Percentiles rank a stretch among this genome's conserved stretches.
These are phyloP conservation scores for Peromyscus attwateri DNA, from an alignment of 2,797 vertebrate genomes.

Conservation along the genomic window DNA sequence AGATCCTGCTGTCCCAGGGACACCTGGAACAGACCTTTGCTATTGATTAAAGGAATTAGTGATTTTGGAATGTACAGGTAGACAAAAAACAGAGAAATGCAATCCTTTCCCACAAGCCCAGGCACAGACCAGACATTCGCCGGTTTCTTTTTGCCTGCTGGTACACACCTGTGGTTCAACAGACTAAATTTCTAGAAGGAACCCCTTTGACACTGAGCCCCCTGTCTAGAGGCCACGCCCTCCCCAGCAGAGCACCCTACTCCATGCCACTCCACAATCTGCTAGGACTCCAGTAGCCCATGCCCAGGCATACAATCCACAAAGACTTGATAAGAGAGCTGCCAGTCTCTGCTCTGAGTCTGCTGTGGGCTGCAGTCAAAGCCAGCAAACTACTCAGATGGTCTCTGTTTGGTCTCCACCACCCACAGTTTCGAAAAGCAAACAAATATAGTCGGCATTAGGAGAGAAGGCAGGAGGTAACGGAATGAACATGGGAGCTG, in stretches of 20 bases:
- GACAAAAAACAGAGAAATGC: constrained; percentile 77
- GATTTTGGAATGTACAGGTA: constrained; percentile 70
- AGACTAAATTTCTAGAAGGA: constrained; percentile 55
- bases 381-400: neutral
- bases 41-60: constrained; percentile 83
- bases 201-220: constrained; percentile 4
- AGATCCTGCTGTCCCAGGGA: constrained; percentile 57
- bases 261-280: neutral
- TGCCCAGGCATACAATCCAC: neutral
- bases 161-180: constrained; percentile 68
- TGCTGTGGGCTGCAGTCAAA: neutral
- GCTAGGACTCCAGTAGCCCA: neutral
- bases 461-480: neutral
- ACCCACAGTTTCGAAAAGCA: neutral
- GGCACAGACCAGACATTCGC: constrained; percentile 60
- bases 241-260: neutral
- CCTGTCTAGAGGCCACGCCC: neutral
- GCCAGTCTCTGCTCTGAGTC: neutral
- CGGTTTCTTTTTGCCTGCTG: constrained; percentile 58
- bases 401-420: neutral
- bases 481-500: neutral
- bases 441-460: neutral
- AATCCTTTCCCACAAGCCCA: constrained; percentile 77
- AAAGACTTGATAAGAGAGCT: neutral
- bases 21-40: constrained; percentile 77